Evolutionary conservation across 2,113 vertebrate species (phyloP).

Genomic region (Conger conger): DNA sequence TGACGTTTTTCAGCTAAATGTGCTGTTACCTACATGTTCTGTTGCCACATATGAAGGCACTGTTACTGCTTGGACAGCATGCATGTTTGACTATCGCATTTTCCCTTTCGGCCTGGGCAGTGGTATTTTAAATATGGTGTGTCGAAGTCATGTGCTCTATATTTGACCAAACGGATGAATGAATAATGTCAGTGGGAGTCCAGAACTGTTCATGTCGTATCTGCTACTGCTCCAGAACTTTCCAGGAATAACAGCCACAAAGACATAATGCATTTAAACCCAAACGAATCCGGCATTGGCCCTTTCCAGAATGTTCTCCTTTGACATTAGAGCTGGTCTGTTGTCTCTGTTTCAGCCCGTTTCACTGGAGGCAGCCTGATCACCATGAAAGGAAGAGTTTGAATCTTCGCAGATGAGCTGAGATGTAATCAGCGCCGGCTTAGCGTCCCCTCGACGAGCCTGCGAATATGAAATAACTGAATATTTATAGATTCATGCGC

Average conservation of each 20-base stretch:
- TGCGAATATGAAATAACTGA: conserved; percentile 66
- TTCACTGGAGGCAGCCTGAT: conserved; percentile 65
- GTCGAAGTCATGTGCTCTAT: neutral
- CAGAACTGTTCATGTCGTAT: conserved; percentile 57
- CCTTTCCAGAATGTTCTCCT: conserved; percentile 42
- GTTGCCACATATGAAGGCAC: too few species aligned
- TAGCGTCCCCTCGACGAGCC: conserved; percentile 55
- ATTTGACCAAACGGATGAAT: neutral
- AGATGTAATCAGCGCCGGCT: conserved; percentile 66
- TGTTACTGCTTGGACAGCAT: too few species aligned
- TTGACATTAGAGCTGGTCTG: conserved; percentile 42
- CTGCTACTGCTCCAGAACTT: conserved; percentile 53
- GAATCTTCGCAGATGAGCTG: conserved; percentile 64
- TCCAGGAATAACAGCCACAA: conserved; percentile 48
- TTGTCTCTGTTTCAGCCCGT: conserved; percentile 63
- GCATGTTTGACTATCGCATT: neutral
- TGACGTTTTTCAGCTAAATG: neutral
- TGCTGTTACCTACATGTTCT: neutral
- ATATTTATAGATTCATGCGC: conserved; percentile 65
- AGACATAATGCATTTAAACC: conserved; percentile 68
- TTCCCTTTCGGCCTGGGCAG: neutral
- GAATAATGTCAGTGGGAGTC: neutral
- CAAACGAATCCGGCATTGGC: conserved; percentile 63
- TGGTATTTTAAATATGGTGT: neutral
- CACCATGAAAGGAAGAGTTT: conserved; percentile 70